Conservation (phyloP, 2,797 vertebrate genomes). For the Sebastes melanostomus region DNA sequence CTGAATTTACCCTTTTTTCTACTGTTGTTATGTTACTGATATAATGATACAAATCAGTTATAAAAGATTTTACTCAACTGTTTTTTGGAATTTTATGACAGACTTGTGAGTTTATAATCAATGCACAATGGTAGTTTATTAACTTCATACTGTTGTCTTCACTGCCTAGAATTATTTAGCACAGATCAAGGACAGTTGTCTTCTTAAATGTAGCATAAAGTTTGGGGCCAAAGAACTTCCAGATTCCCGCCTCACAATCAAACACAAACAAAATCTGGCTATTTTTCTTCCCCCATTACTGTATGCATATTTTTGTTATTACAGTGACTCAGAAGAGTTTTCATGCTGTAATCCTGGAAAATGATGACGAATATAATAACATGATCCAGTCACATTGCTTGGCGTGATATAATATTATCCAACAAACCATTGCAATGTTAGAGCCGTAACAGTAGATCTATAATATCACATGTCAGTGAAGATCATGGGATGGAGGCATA, state of each 20-base stretch:
- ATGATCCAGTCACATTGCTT: neutral
- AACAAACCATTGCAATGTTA: neutral
- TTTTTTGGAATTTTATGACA: neutral
- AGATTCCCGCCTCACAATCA: neutral
- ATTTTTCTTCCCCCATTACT: neutral
- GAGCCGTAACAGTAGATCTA: neutral
- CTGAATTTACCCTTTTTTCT: neutral
- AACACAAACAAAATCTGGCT: neutral
- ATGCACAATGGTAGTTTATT: neutral
- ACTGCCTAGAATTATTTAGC: neutral
- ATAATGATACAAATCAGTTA: neutral
- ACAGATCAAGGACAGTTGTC: neutral
- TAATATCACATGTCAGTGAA: neutral
- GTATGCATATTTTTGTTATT: neutral
- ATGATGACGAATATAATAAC: neutral
- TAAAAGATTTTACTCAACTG: neutral
- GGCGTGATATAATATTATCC: neutral
- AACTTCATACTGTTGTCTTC: neutral
- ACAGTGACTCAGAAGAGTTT: neutral
- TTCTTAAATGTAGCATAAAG: neutral
- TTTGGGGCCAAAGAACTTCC: neutral
- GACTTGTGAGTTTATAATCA: neutral
- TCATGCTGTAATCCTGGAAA: neutral
- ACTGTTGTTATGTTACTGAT: neutral
- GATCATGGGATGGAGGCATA: neutral